A percentile compares a stretch with the other conserved stretches of the same genome.
Evolutionary conservation across 2,797 vertebrate species (phyloP).

Genomic region (Uromys caudimaculatus): DNA sequence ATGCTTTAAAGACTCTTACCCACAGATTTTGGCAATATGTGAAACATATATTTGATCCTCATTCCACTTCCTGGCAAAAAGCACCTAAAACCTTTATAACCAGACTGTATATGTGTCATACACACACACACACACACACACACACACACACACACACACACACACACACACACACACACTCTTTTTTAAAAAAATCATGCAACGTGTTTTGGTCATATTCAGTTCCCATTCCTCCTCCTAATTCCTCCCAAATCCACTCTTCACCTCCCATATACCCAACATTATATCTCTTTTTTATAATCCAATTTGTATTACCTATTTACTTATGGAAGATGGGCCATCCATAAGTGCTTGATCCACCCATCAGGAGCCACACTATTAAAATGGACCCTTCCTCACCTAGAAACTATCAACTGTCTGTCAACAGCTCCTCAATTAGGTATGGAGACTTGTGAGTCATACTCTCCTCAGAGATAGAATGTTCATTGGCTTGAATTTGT

Average conservation of each 20-base stretch:
- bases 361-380: not conserved
- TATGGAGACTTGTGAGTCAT: not conserved
- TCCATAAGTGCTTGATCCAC: not conserved
- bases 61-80: not conserved
- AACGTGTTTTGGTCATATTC: not conserved
- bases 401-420: not conserved
- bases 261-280: not conserved
- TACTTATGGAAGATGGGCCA: not conserved
- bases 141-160: not conserved
- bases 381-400: not conserved
- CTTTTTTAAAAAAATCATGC: not conserved
- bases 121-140: not conserved
- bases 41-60: not conserved
- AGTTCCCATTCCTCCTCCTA: not conserved
- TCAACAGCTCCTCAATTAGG: not conserved
- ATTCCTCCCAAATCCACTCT: not conserved
- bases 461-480: not conserved
- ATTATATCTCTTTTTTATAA: not conserved
- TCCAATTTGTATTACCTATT: not conserved
- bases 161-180: not conserved
- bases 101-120: not conserved
- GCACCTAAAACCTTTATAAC: not conserved
- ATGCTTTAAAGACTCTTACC: conserved; percentile 28
- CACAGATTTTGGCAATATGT: not conserved
- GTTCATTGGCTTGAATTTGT: not conserved